A percentile compares a stretch with the other conserved stretches of the same genome.
Evolutionary conservation across 1,140 invertebrate species (phyloP).

Genomic region (Coenobita brevimanus): DNA sequence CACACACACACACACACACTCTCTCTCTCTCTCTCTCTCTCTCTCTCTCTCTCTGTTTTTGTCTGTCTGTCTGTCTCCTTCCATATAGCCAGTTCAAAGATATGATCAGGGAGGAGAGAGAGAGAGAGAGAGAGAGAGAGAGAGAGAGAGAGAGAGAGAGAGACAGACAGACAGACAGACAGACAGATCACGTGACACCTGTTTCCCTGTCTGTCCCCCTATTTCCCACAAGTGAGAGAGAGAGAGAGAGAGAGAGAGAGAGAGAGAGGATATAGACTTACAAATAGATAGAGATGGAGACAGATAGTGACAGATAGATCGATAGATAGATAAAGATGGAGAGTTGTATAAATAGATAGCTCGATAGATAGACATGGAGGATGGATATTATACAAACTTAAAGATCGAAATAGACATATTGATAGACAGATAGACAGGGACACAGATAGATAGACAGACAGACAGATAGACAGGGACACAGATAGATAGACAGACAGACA

Average conservation of each 20-base stretch:
- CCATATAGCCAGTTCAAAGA: background rate
- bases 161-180: background rate
- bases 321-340: background rate
- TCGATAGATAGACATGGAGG: background rate
- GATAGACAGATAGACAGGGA: too few relatives aligned
- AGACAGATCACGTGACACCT: too few relatives aligned
- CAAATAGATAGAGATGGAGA: background rate
- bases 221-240: too few relatives aligned
- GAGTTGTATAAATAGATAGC: background rate
- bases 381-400: too few relatives aligned
- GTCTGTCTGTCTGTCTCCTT: too few relatives aligned
- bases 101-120: background rate
- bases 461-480: too few relatives aligned
- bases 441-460: too few relatives aligned
- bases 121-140: conserved; percentile 28
- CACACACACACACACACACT: background rate
- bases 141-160: conserved; percentile 12
- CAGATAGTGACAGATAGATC: background rate
- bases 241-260: background rate
- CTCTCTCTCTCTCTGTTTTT: too few relatives aligned
- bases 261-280: background rate
- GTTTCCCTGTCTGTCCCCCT: too few relatives aligned
- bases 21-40: background rate
- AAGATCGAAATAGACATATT: too few relatives aligned
- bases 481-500: too few relatives aligned